Evolutionary conservation across 2,113 vertebrate species (phyloP), one percentile per base, ranked within the genome.

Genomic region (Triplophysa tibetana): DNA sequence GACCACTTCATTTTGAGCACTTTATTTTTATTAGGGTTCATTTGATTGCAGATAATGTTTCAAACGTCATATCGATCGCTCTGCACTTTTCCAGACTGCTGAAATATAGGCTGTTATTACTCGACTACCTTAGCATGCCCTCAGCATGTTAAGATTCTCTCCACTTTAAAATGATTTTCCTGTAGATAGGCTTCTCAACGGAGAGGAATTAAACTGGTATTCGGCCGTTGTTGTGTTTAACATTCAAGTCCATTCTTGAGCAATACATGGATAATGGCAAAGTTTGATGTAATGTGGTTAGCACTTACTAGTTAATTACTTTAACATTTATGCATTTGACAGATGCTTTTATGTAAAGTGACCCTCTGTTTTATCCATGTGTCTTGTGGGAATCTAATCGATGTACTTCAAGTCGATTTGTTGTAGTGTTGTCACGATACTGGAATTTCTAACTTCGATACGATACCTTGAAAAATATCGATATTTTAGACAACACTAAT

Each of bases 81-180:
- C 48, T 70, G 23, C 68, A 54, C 68, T 70, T 70, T 29, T 54
- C 68, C 50, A 54, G 69, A 70, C 26, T 70, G 50, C 50, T 56
- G 48, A 56, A 23, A 56, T 70, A 70, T 48, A 38, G 69, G 13
- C 50, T 8, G 50, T 33, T 70, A 52, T 70, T 52, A 70, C 12
- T 68, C 43, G 48, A 43, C 41, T 11, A n/a, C 54, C 69, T 70
- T 70, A 5, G 19, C 69, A 56, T 26, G 54, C 26, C 2, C 50
- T 56, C 69, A 70, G 69, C 50, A 70, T 56, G 29, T 56, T 70
- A 17, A 24, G 69, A 70, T 70, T 17, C 50, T 56, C 2, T n/a
- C 24, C 69, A 56, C 66, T 70, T 68, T 52, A 29, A 70, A 70
- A 48, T 19, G 45, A 70, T 70, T 26, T 23, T 29, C 50, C 16